Percentiles rank a stretch among this genome's conserved stretches.
Evolutionary conservation across 2,888 invertebrate species (phyloP).

Genomic region (Leuctra nigra): DNA sequence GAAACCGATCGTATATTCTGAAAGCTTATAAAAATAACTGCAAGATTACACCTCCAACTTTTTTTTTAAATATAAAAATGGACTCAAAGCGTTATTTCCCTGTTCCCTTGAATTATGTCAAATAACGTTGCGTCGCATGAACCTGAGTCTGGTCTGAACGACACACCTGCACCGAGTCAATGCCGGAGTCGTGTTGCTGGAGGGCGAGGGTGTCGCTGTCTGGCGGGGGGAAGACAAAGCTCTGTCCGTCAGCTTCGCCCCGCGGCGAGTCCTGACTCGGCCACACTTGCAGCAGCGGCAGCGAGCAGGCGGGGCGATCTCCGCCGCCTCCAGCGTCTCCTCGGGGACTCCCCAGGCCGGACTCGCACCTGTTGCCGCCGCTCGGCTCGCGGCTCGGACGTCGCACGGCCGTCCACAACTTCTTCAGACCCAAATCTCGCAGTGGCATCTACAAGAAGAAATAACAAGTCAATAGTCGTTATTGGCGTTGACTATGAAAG

Average conservation of each 20-base stretch:
- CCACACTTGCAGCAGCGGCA: slow-evolving; percentile 51
- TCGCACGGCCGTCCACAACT: slow-evolving; percentile 34
- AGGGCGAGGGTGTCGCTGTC: slow-evolving; percentile 28
- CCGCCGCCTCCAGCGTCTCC: slow-evolving; percentile 11
- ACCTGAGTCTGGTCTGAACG: too few species aligned
- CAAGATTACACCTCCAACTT: too few species aligned
- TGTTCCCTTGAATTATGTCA: too few species aligned
- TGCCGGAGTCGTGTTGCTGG: slow-evolving; percentile 54
- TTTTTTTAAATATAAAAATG: too few species aligned
- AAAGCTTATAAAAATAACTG: too few species aligned
- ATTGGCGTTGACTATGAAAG: not conserved
- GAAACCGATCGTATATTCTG: too few species aligned
- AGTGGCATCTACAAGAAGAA: slow-evolving; percentile 38
- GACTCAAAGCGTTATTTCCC: too few species aligned
- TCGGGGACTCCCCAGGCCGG: slow-evolving; percentile 21
- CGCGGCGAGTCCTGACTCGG: slow-evolving; percentile 63
- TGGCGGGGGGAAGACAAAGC: slow-evolving; percentile 56
- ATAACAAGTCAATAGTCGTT: not conserved
- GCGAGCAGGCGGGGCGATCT: slow-evolving; percentile 30
- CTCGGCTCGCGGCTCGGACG: slow-evolving; percentile 29
- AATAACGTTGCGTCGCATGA: too few species aligned
- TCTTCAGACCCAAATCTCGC: slow-evolving; percentile 41
- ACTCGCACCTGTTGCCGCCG: slow-evolving; percentile 25
- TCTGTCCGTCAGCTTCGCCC: slow-evolving; percentile 54
- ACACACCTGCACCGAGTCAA: slow-evolving; percentile 61